A percentile compares a stretch with the other conserved stretches of the same genome.
phyloP scores from a whole-genome alignment of 2,113 vertebrate genomes.

The Pedetes capensis region DNA sequence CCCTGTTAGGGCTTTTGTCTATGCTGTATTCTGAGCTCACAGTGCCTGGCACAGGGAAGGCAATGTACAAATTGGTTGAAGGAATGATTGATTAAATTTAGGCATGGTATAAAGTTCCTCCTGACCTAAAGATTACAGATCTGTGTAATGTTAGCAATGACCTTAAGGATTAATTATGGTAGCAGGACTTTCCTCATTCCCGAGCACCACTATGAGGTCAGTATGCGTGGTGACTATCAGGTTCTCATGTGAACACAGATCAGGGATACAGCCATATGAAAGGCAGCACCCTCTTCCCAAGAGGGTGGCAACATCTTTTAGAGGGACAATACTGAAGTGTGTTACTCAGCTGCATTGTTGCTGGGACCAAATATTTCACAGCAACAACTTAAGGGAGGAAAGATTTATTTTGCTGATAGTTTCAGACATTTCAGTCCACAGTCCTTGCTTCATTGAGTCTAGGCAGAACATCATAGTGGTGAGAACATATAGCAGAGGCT shows the following conservation, averaged over 20 bases:
- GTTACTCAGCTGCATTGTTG: too few species aligned
- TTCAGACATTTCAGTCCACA: too few species aligned
- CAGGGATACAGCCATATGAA: not conserved
- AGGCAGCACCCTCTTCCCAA: not conserved
- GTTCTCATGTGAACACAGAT: not conserved
- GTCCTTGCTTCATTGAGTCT: too few species aligned
- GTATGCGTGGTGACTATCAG: not conserved
- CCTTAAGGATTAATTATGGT: not conserved
- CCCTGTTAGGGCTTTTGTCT: not conserved
- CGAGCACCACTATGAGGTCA: not conserved
- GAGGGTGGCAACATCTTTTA: not conserved
- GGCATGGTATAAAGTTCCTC: not conserved
- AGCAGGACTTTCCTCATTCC: not conserved
- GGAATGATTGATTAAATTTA: slow-evolving; percentile 7
- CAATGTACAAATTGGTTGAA: not conserved
- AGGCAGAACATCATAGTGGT: too few species aligned
- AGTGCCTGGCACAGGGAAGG: not conserved
- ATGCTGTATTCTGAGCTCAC: not conserved
- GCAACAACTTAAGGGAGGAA: too few species aligned
- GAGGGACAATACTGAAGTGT: not conserved
- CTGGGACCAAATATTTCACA: too few species aligned
- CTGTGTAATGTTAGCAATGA: not conserved
- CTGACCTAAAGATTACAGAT: not conserved
- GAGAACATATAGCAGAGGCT: too few species aligned
- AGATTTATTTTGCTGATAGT: too few species aligned